Percentiles rank a stretch among this genome's conserved stretches.
Conservation (phyloP, 2,797 vertebrate genomes). For the Channa striata region DNA sequence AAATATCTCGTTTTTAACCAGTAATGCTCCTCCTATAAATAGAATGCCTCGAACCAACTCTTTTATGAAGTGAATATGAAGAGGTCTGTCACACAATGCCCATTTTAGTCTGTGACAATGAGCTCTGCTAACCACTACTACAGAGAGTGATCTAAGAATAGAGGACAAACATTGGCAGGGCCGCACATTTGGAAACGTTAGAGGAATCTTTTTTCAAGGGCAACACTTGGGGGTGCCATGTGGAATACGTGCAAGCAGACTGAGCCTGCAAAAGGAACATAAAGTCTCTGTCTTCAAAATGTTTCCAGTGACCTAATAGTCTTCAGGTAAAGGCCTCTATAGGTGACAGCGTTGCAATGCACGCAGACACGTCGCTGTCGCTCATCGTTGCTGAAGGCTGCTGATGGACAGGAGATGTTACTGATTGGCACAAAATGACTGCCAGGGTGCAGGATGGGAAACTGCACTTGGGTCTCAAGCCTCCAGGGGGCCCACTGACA, state of each 20-base stretch:
- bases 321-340: constrained; percentile 52
- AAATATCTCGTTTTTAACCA: too few species aligned
- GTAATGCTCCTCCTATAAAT: constrained; percentile 22
- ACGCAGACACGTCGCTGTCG: background rate
- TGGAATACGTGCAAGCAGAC: constrained; percentile 53
- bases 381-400: background rate
- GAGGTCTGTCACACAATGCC: constrained; percentile 56
- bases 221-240: constrained; percentile 67
- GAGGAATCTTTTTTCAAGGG: constrained; percentile 63
- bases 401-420: constrained; percentile 31
- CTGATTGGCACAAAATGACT: constrained; percentile 22
- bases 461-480: constrained; percentile 50
- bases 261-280: constrained; percentile 50
- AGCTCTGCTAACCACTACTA: constrained; percentile 65
- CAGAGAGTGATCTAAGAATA: constrained; percentile 62
- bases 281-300: constrained; percentile 53
- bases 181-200: constrained; percentile 57
- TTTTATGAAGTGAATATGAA: constrained; percentile 37
- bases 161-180: constrained; percentile 57
- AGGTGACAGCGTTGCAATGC: constrained; percentile 19
- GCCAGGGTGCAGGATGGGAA: constrained; percentile 34
- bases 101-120: constrained; percentile 62
- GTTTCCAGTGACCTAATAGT: constrained; percentile 67
- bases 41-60: constrained; percentile 25
- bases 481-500: constrained; percentile 72